Evolutionary conservation across 1,140 invertebrate species (phyloP), one percentile per base, ranked within the genome.

Genomic region (Drosophila kepulauana): DNA sequence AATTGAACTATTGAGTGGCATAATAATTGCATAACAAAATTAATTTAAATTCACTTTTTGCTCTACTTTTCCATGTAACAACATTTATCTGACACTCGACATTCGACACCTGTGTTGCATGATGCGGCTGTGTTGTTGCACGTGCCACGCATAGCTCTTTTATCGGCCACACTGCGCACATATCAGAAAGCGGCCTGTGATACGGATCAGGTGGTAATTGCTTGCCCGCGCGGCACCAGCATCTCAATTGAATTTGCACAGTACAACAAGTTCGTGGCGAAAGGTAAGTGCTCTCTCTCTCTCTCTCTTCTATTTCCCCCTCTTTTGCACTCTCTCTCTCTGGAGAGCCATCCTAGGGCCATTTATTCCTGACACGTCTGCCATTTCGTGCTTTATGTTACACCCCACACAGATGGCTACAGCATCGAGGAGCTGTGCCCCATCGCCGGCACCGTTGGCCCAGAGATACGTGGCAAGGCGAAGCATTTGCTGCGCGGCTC

Each of bases 151-250:
- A 13, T 94, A 98, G 97, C 97, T 86, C 94, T 98, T 62, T 95
- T 98, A 75, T 96, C 97, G 82, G 97, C 97, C 43, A 98, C 97
- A 11, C 93, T 99, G 72, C 95, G 96, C 82, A 98, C 97, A 61
- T 97, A 97, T 93, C 97, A 98, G 92, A 95, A 96, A 79, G 96
- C 96, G 3, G 96, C 96, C 2, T 99, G 98, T 93, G 97, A 98
- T 91, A 96, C 97, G 59, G 96, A 98, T 82, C 94, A 95, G 82
- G 95, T 98, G 92, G 95, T 95, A 16, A 94, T 98, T 46, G 95
- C 95, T 72, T 98, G 98, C 93, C 97, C 97, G 10, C 93, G 95
- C 4, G 96, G 97, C 38, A 98, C 98, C 2, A 96, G 96, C 67
- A 98, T 98, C 79, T 96, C 96, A 67, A 96, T 98, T 65, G 96